Evolutionary conservation across 2,888 invertebrate species (phyloP).

Genomic region (Hirtodrosophila confusa): DNA sequence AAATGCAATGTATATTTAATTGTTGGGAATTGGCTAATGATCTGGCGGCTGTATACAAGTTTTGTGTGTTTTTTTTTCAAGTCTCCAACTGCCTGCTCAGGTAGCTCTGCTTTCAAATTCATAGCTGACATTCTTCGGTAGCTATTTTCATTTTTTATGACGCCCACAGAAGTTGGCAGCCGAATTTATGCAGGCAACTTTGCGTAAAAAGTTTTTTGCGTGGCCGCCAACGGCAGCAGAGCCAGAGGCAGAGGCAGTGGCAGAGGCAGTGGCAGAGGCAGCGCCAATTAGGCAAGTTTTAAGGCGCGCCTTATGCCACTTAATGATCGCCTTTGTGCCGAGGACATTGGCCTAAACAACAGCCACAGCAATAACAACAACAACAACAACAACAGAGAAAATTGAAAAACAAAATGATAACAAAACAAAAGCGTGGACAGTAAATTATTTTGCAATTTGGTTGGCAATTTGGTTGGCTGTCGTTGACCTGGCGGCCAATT

Average conservation of each 20-base stretch:
- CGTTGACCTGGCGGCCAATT: conserved; percentile 63
- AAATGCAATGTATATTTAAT: background rate
- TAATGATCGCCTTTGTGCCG: conserved; percentile 56
- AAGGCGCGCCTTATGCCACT: conserved; percentile 48
- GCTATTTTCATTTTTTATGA: conserved; percentile 34
- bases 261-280: conserved; percentile 6
- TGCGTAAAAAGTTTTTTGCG: conserved; percentile 38
- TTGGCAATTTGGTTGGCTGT: conserved; percentile 30
- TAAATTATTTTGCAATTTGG: conserved; percentile 60
- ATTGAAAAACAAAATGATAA: too few species aligned
- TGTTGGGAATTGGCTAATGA: conserved; percentile 11
- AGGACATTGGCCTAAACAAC: conserved; percentile 60
- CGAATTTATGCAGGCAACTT: conserved; percentile 44
- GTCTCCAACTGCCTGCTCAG: background rate
- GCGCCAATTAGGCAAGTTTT: conserved; percentile 58
- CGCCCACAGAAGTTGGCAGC: conserved; percentile 28
- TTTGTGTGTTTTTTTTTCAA: background rate
- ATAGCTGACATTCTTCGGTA: conserved; percentile 38
- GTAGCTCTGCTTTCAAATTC: conserved; percentile 38
- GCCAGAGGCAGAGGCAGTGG: background rate
- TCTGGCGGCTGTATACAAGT: conserved; percentile 23
- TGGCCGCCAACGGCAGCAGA: conserved; percentile 3
- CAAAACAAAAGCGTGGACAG: conserved; percentile 19
- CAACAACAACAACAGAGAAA: conserved; percentile 2
- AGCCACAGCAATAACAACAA: conserved; percentile 24